Evolutionary conservation across 2,797 vertebrate species (phyloP), one percentile per base, ranked within the genome.

Genomic region (Bucorvus abyssinicus): DNA sequence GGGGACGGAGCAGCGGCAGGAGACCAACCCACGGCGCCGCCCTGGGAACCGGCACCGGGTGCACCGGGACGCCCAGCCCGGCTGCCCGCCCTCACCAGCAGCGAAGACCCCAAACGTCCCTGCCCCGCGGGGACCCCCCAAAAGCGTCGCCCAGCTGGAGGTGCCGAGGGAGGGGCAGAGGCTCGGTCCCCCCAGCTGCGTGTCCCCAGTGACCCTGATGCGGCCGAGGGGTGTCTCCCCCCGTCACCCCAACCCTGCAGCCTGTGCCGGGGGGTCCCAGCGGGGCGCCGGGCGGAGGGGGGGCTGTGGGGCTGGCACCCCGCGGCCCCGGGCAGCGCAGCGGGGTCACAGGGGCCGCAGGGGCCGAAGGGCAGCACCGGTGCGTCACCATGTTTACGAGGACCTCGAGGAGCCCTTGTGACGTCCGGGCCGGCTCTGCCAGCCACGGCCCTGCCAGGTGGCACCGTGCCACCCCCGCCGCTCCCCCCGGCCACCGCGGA

Each of bases 381-480:
- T 80, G 89, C 65, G 84, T 95, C 93, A 93, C 87, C 2, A 20
- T 89, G 94, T 94, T 93, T 88, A 93, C 63, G 2, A 75, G 88
- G 89, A 75, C 89, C 94, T 93, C 59, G 65, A 81, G 89, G 89
- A 90, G 86, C 75, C 42, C 86, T 74, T 18, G 32, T 94, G 95
- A 94, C 84, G 77, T 89, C 74, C 67, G 0, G 2, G 9, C 73
- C 2, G 82, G 81, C 73, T 81, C 83, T 77, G 84, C 78, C 90
- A 77, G 82, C 60, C 74, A 4, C 12, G 52, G 23, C 87, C n/a
- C 38, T 79, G 93, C 95, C 92, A 80, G 64, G 87, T 87, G 93
- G 94, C 93, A 83, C 42, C 2, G 38, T 32, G 89, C 96, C 94
- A 92, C 57, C 7, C 0, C 45, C 6, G 0, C 93, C 15, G 12